Conservation (phyloP, 2,113 vertebrate species). For the Sterrhoptilus dennistouni region DNA sequence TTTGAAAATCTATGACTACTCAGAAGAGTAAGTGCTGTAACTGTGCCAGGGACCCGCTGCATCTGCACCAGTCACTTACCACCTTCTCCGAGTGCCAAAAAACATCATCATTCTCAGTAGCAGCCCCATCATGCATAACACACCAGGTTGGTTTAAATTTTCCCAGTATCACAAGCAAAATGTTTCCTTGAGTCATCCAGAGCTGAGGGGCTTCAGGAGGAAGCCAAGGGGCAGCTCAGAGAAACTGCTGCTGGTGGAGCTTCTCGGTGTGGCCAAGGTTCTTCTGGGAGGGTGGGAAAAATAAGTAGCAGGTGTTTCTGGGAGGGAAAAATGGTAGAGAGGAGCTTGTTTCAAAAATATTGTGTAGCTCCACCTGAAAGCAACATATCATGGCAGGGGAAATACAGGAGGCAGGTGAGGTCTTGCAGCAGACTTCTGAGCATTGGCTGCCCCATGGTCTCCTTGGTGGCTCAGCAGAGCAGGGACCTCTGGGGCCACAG, state of each 20-base stretch:
- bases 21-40: neutral
- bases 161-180: neutral
- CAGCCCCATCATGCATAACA: neutral
- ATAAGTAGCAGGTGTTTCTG: neutral
- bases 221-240: neutral
- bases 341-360: neutral
- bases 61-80: neutral
- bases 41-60: neutral
- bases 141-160: neutral
- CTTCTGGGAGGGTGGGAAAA: neutral
- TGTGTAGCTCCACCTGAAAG: neutral
- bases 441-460: fast-evolving
- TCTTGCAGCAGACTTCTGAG: neutral
- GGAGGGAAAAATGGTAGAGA: neutral
- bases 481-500: neutral
- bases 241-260: neutral
- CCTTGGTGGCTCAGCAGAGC: neutral
- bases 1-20: slow-evolving; percentile 9
- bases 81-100: neutral
- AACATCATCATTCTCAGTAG: neutral
- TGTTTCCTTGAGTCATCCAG: neutral
- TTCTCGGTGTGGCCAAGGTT: neutral
- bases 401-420: neutral
- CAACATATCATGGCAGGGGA: neutral
- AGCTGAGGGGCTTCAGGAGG: neutral